phyloP scores from a whole-genome alignment of 1,140 invertebrate genomes.

The Drosophila eugracilis region DNA sequence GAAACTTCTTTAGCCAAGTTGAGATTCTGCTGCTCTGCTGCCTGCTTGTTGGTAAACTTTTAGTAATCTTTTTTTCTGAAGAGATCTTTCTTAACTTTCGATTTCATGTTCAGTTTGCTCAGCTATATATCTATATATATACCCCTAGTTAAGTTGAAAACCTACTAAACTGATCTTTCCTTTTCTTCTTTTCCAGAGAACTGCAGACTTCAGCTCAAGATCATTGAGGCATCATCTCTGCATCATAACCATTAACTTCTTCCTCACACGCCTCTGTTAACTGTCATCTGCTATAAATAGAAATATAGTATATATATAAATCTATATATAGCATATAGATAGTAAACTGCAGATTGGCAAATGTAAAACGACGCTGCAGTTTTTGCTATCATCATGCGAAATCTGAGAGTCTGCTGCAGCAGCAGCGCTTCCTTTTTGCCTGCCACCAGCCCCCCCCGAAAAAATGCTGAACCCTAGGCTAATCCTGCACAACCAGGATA shows the following conservation, averaged over 20 bases:
- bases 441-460: constrained; percentile 7
- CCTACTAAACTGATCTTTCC: not conserved
- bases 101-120: constrained; percentile 8
- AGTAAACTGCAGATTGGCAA: constrained; percentile 45
- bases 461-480: constrained; percentile 46
- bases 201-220: constrained; percentile 13
- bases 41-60: constrained; percentile 28
- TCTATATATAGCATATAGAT: not conserved
- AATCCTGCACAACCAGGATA: constrained; percentile 47
- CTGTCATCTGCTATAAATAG: constrained; percentile 8
- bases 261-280: too few species aligned
- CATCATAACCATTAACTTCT: too few species aligned
- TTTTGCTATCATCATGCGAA: constrained; percentile 40
- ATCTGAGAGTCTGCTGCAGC: constrained; percentile 27
- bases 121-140: not conserved
- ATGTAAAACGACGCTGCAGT: constrained; percentile 51
- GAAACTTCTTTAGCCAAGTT: constrained; percentile 22
- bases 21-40: not conserved
- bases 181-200: constrained; percentile 6
- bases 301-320: not conserved
- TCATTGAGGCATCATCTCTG: not conserved
- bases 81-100: constrained; percentile 9
- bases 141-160: not conserved
- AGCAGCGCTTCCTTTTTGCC: constrained; percentile 1
- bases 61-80: constrained; percentile 21